A percentile compares a stretch with the other conserved stretches of the same genome.
Conservation (phyloP, 2,888 invertebrate species). For the Andricus curvator region DNA sequence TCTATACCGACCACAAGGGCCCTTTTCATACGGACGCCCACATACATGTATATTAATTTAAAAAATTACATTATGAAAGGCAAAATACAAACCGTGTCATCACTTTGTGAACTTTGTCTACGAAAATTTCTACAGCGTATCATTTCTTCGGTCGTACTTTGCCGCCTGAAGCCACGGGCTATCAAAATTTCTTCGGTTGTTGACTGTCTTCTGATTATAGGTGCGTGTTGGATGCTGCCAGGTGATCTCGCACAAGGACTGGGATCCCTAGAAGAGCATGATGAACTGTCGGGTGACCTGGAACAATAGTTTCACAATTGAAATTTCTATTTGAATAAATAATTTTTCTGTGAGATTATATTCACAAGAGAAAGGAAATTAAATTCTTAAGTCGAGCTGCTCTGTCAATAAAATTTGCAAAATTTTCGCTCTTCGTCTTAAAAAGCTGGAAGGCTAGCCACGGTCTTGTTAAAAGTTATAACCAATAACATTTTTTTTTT, state of each 20-base stretch:
- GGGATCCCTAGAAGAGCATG: constrained; percentile 92
- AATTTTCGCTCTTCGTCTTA: too few relatives aligned
- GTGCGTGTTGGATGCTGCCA: constrained; percentile 76
- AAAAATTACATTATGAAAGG: constrained; percentile 10
- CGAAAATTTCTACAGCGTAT: constrained; percentile 94
- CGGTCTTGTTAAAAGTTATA: too few relatives aligned
- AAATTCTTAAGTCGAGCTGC: too few relatives aligned
- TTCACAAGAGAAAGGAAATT: too few relatives aligned
- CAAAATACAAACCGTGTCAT: constrained; percentile 80
- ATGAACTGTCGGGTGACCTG: constrained; percentile 80
- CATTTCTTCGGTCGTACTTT: constrained; percentile 96
- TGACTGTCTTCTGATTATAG: constrained; percentile 91
- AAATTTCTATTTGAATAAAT: background rate
- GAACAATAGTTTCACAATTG: background rate
- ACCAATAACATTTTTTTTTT: too few relatives aligned
- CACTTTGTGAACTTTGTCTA: constrained; percentile 94
- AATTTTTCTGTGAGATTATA: too few relatives aligned
- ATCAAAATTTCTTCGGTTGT: constrained; percentile 95
- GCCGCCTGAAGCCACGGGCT: constrained; percentile 92
- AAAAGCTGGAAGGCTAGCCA: too few relatives aligned
- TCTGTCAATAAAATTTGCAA: too few relatives aligned
- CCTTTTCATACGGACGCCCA: too few relatives aligned
- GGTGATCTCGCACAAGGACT: constrained; percentile 86
- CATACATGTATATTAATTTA: background rate
- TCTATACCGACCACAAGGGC: too few relatives aligned